Conservation (phyloP, 2,113 vertebrate genomes). For the Lethenteron reissneri region DNA sequence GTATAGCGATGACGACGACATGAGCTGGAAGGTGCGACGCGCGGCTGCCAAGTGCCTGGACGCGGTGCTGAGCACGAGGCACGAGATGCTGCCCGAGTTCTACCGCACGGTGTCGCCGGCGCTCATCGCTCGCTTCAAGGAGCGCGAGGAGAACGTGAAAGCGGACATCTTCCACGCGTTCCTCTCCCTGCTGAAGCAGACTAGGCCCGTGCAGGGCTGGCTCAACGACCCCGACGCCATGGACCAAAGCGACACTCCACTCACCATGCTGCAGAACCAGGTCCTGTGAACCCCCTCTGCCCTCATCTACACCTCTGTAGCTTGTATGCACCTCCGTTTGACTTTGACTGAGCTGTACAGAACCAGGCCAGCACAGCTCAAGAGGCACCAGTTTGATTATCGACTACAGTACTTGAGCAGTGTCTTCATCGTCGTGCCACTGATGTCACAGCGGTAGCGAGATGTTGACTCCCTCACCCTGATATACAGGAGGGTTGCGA, state of each 20-base stretch:
- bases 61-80: slow-evolving; percentile 38
- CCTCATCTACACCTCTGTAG: too few species aligned
- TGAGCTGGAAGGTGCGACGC: slow-evolving; percentile 88
- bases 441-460: too few species aligned
- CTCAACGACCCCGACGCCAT: slow-evolving; percentile 15
- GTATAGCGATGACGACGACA: slow-evolving; percentile 68
- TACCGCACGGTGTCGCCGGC: slow-evolving; percentile 40
- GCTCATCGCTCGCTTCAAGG: slow-evolving; percentile 55
- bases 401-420: too few species aligned
- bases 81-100: slow-evolving; percentile 48
- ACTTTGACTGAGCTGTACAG: too few species aligned
- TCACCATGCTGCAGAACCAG: slow-evolving; percentile 43
- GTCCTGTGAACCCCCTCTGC: slow-evolving; percentile 11
- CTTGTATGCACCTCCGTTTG: too few species aligned
- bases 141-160: slow-evolving; percentile 73
- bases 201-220: slow-evolving; percentile 24
- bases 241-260: slow-evolving; percentile 25
- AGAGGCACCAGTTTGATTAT: too few species aligned
- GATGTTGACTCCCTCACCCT: too few species aligned
- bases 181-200: slow-evolving; percentile 48
- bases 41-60: slow-evolving; percentile 64
- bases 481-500: too few species aligned
- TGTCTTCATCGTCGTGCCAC: too few species aligned
- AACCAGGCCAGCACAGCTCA: too few species aligned
- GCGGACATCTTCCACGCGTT: slow-evolving; percentile 58